A percentile compares a stretch with the other conserved stretches of the same genome.
Conservation (phyloP, 2,888 invertebrate genomes). For the Cantharis flavilabris region DNA sequence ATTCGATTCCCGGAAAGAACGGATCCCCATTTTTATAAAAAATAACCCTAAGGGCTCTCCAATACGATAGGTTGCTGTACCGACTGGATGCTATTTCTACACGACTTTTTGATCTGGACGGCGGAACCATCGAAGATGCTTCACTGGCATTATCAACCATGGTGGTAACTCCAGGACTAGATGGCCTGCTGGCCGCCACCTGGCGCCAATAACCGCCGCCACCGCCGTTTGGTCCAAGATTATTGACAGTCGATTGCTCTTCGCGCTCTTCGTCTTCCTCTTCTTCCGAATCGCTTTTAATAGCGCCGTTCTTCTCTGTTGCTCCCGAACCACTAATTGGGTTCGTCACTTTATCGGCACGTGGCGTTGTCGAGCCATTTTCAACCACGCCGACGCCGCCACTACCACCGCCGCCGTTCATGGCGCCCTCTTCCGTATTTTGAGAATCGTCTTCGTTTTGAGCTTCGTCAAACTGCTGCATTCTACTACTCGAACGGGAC, state of each 20-base stretch:
- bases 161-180: constrained; percentile 56
- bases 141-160: constrained; percentile 65
- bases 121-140: constrained; percentile 63
- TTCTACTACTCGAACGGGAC: constrained; percentile 50
- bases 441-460: constrained; percentile 41
- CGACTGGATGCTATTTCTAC: constrained; percentile 61
- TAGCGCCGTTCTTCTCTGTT: constrained; percentile 34
- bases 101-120: constrained; percentile 58
- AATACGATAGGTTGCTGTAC: constrained; percentile 82
- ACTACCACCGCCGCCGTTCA: constrained; percentile 42
- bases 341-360: constrained; percentile 48
- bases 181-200: constrained; percentile 60
- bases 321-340: constrained; percentile 37
- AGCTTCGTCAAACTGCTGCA: constrained; percentile 60
- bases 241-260: constrained; percentile 48
- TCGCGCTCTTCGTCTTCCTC: constrained; percentile 43
- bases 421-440: constrained; percentile 44
- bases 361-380: constrained; percentile 57
- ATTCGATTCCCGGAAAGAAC: constrained; percentile 87
- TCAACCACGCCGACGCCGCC: constrained; percentile 57
- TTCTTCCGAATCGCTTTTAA: constrained; percentile 48
- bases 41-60: constrained; percentile 84
- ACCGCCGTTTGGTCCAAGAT: constrained; percentile 57
- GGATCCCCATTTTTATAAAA: constrained; percentile 95
- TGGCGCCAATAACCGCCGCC: constrained; percentile 59